Percentiles rank a stretch among this genome's conserved stretches.
Conservation (phyloP, 2,888 invertebrate genomes). For the Sphaeridia pumilis region DNA sequence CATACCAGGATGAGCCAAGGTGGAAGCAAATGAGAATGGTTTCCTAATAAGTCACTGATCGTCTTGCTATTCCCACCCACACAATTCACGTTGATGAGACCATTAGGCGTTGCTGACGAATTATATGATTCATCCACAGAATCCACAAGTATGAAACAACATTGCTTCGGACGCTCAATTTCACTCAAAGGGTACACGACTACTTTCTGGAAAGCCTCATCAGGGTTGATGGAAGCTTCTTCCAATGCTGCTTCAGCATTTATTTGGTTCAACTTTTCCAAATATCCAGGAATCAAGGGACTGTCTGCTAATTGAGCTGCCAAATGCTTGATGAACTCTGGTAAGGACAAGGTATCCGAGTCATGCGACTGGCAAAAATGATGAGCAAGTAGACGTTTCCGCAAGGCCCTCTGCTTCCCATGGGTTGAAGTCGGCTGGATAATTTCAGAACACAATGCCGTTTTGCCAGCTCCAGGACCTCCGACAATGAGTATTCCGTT, state of each 20-base stretch:
- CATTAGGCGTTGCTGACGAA: slow-evolving; percentile 12
- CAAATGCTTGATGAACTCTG: slow-evolving; percentile 70
- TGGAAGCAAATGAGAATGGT: slow-evolving; percentile 81
- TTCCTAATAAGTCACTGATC: slow-evolving; percentile 71
- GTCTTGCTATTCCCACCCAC: slow-evolving; percentile 45
- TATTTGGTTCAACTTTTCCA: slow-evolving; percentile 43
- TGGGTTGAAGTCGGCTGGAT: slow-evolving; percentile 50
- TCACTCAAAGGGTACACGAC: slow-evolving; percentile 75
- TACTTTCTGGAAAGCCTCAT: slow-evolving; percentile 80
- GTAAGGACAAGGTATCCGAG: slow-evolving; percentile 69
- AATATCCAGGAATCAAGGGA: slow-evolving; percentile 47
- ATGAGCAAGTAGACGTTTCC: slow-evolving; percentile 67
- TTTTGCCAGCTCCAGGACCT: slow-evolving; percentile 89
- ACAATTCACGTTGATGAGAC: slow-evolving; percentile 11
- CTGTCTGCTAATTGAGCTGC: slow-evolving; percentile 63
- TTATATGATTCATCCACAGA: slow-evolving; percentile 65
- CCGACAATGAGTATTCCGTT: slow-evolving; percentile 73
- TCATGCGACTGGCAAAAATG: slow-evolving; percentile 73
- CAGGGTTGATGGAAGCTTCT: slow-evolving; percentile 74
- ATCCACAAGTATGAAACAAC: slow-evolving; percentile 74
- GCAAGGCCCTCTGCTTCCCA: slow-evolving; percentile 56
- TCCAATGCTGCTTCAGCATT: slow-evolving; percentile 40
- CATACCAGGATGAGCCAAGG: slow-evolving; percentile 58
- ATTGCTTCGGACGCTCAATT: slow-evolving; percentile 67
- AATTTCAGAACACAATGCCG: slow-evolving; percentile 72